Evolutionary conservation across 2,113 vertebrate species (phyloP).

Genomic region (Cephalopholis sonnerati): DNA sequence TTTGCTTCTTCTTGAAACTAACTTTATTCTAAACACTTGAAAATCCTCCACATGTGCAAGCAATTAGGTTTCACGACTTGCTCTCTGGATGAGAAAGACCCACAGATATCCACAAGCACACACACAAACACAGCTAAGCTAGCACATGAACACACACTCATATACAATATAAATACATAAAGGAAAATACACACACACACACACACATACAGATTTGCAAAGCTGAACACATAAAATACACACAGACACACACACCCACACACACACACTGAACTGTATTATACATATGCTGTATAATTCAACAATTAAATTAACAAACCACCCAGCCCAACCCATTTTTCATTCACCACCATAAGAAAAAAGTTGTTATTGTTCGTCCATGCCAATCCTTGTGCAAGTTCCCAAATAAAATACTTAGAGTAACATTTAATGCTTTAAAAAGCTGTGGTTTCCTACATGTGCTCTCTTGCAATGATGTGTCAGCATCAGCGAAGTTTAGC

Average conservation of each 20-base stretch:
- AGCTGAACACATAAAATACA: background rate
- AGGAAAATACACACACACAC: background rate
- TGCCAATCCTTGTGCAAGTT: background rate
- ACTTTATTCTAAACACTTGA: slow-evolving; percentile 84
- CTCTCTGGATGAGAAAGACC: slow-evolving; percentile 72
- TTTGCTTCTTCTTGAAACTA: slow-evolving; percentile 74
- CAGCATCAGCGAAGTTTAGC: slow-evolving; percentile 17
- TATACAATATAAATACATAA: background rate
- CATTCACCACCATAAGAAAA: background rate
- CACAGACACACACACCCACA: background rate
- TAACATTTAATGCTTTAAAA: background rate
- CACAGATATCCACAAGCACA: slow-evolving; percentile 53
- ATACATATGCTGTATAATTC: background rate
- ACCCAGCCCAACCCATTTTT: background rate
- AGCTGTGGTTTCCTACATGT: background rate
- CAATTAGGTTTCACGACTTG: slow-evolving; percentile 82
- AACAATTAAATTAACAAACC: slow-evolving; percentile 1
- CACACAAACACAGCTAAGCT: slow-evolving; percentile 6
- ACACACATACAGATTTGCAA: background rate
- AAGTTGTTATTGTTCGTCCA: background rate
- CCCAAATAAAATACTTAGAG: background rate
- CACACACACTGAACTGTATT: background rate
- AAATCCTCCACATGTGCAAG: slow-evolving; percentile 85
- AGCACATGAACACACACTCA: slow-evolving; percentile 7
- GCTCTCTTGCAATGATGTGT: slow-evolving; percentile 15